Evolutionary conservation across 2,113 vertebrate genomes (phyloP).

Genomic region (Centropus unirufus): DNA sequence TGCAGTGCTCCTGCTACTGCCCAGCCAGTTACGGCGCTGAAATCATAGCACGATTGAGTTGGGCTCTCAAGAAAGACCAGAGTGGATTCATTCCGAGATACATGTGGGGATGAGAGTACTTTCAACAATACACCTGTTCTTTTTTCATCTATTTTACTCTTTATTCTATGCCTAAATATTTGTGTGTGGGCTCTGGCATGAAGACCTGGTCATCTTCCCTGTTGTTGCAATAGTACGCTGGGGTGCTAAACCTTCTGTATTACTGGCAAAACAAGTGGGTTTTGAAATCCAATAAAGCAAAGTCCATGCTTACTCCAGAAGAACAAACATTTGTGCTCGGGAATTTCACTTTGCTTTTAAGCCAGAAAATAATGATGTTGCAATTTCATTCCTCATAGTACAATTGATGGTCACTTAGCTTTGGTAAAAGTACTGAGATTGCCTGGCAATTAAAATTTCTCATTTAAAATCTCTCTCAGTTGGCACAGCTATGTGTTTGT

Average conservation of each 20-base stretch:
- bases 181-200: neutral
- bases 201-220: neutral
- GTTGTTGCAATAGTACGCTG: neutral
- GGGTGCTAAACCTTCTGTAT: neutral
- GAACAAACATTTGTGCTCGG: neutral
- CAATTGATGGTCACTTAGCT: neutral
- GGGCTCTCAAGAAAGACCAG: neutral
- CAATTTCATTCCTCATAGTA: neutral
- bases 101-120: neutral
- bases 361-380: neutral
- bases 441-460: neutral
- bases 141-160: neutral
- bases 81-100: neutral
- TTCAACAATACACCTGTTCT: neutral
- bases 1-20: neutral
- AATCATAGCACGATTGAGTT: neutral
- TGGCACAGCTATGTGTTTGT: neutral
- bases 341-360: neutral
- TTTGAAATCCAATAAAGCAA: neutral
- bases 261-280: neutral
- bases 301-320: neutral
- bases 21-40: neutral
- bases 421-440: neutral
- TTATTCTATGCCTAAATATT: neutral
- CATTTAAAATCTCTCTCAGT: neutral